These are phyloP conservation scores for Melitaea athalia DNA, from an alignment of 2,888 invertebrate genomes.

Conservation along the genomic window DNA sequence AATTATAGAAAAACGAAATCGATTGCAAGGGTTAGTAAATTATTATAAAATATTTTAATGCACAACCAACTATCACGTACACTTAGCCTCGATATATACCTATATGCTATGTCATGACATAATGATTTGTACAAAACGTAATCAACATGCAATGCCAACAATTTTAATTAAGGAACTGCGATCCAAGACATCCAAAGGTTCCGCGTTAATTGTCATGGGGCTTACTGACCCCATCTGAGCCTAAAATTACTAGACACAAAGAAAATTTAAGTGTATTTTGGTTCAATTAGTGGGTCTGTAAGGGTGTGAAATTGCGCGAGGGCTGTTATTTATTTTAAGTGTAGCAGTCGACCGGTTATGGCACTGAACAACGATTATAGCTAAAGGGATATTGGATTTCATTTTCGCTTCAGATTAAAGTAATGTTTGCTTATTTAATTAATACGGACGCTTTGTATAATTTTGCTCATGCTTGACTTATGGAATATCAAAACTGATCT, in stretches of 20 bases:
- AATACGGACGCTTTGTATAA: background rate
- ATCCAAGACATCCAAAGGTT: slow-evolving; percentile 55
- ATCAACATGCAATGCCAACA: slow-evolving; percentile 47
- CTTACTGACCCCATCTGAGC: slow-evolving; percentile 66
- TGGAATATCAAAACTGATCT: background rate
- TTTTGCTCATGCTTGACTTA: slow-evolving; percentile 8
- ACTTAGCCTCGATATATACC: background rate
- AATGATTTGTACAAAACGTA: slow-evolving; percentile 3
- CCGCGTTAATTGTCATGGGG: slow-evolving; percentile 70
- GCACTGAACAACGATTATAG: slow-evolving; percentile 50
- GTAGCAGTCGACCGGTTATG: slow-evolving; percentile 60
- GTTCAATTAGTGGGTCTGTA: slow-evolving; percentile 70
- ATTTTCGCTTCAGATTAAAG: slow-evolving; percentile 17
- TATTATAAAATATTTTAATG: too few species aligned
- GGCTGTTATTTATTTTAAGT: slow-evolving; percentile 73
- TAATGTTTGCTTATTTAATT: slow-evolving; percentile 13
- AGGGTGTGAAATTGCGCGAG: slow-evolving; percentile 73
- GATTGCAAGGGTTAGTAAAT: too few species aligned
- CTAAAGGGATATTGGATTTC: slow-evolving; percentile 28
- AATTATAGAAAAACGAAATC: too few species aligned
- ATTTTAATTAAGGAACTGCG: slow-evolving; percentile 49
- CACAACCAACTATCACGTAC: too few species aligned
- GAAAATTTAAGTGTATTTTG: slow-evolving; percentile 78
- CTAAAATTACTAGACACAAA: slow-evolving; percentile 77
- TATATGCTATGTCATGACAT: background rate